A percentile compares a stretch with the other conserved stretches of the same genome.
Conservation (phyloP, 2,797 vertebrate genomes). For the Mallotus villosus region DNA sequence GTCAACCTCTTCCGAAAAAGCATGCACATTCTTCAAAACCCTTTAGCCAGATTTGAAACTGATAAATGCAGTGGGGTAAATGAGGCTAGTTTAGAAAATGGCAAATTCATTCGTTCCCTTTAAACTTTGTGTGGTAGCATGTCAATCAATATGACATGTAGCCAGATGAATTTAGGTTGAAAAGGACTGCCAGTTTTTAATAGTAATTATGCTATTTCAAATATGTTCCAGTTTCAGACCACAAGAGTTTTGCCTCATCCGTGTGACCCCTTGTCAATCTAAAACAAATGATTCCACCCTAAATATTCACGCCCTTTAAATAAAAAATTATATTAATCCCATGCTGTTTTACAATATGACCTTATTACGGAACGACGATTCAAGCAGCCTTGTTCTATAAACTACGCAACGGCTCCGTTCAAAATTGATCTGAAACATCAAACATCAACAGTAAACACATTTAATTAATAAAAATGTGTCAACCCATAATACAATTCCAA, state of each 20-base stretch:
- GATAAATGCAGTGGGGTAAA: constrained; percentile 18
- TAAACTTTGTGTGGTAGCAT: constrained; percentile 28
- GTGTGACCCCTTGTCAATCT: neutral
- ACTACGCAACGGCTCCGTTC: neutral
- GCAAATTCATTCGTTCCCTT: constrained; percentile 21
- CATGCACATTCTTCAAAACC: constrained; percentile 19
- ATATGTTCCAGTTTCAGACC: constrained; percentile 2
- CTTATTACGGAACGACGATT: neutral
- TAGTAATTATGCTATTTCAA: constrained; percentile 6
- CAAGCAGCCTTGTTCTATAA: neutral
- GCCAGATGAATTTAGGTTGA: constrained; percentile 13
- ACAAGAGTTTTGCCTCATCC: neutral
- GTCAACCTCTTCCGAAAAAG: constrained; percentile 23
- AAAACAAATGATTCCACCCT: neutral
- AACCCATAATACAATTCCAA: neutral
- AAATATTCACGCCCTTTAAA: neutral
- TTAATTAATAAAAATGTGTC: neutral
- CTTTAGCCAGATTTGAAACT: constrained; percentile 24
- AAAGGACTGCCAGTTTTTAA: constrained; percentile 2
- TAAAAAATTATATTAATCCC: neutral
- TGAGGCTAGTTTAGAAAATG: constrained; percentile 12
- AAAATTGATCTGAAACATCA: neutral
- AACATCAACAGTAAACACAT: constrained; percentile 1
- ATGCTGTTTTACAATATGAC: neutral
- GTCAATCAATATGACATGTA: constrained; percentile 35